Evolutionary conservation across 2,113 vertebrate species (phyloP).

Genomic region (Hippolais icterina): DNA sequence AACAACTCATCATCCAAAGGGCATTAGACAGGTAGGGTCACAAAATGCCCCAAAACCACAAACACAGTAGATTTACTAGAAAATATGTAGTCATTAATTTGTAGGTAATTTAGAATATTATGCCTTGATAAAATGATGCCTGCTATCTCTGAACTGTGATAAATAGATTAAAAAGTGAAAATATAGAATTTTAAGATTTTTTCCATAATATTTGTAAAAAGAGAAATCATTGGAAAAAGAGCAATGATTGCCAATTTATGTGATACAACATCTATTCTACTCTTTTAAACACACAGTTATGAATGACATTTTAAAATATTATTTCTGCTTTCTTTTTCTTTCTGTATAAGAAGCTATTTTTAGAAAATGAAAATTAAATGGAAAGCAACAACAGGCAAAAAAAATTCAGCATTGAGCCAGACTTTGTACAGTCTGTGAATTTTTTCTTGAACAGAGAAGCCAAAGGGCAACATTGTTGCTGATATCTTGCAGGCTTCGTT

Average conservation of each 20-base stretch:
- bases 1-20: background rate
- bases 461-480: background rate
- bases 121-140: background rate
- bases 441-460: background rate
- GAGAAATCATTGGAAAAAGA: background rate
- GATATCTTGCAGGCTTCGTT: background rate
- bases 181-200: background rate
- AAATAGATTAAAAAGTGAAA: background rate
- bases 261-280: background rate
- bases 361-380: background rate
- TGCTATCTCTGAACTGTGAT: background rate
- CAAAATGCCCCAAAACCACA: background rate
- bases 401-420: background rate
- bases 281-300: background rate
- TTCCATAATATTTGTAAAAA: background rate
- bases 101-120: background rate
- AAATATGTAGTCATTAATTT: background rate
- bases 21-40: background rate
- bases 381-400: background rate
- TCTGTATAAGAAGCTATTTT: background rate
- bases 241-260: background rate
- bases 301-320: background rate
- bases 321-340: background rate
- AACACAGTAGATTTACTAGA: background rate
- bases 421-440: background rate